Conservation (phyloP, 2,113 vertebrate genomes). For the Entelurus aequoreus region DNA sequence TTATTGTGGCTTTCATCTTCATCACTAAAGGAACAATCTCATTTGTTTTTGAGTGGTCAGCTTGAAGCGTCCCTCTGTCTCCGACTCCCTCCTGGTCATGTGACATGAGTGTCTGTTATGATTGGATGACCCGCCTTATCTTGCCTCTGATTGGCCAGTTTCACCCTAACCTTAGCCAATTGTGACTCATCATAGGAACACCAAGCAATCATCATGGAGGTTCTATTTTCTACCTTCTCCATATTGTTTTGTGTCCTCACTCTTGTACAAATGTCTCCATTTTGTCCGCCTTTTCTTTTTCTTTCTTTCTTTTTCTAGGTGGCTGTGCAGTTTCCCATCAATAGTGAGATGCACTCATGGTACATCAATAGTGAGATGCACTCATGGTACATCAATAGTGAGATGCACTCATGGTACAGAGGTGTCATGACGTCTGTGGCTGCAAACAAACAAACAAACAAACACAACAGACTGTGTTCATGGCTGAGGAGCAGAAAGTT, state of each 20-base stretch:
- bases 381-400: slow-evolving; percentile 38
- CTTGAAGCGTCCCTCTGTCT: too few relatives aligned
- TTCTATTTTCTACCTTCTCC: too few relatives aligned
- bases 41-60: too few relatives aligned
- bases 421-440: slow-evolving; percentile 54
- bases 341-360: slow-evolving; percentile 66
- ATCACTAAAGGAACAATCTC: too few relatives aligned
- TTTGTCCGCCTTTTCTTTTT: neutral
- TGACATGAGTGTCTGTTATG: too few relatives aligned
- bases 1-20: too few relatives aligned
- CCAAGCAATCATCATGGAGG: too few relatives aligned
- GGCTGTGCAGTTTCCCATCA: slow-evolving; percentile 58
- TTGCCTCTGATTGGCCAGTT: too few relatives aligned
- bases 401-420: slow-evolving; percentile 23
- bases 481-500: slow-evolving; percentile 23
- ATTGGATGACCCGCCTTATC: too few relatives aligned
- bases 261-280: slow-evolving; percentile 13
- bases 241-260: neutral
- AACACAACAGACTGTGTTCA: slow-evolving; percentile 58
- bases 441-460: slow-evolving; percentile 11
- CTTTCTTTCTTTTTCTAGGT: slow-evolving; percentile 42
- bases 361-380: slow-evolving; percentile 26
- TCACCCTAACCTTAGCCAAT: too few relatives aligned
- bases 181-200: too few relatives aligned
- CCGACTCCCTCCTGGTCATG: too few relatives aligned